Conservation (phyloP, 2,888 invertebrate species). For the Nycteola revayana region DNA sequence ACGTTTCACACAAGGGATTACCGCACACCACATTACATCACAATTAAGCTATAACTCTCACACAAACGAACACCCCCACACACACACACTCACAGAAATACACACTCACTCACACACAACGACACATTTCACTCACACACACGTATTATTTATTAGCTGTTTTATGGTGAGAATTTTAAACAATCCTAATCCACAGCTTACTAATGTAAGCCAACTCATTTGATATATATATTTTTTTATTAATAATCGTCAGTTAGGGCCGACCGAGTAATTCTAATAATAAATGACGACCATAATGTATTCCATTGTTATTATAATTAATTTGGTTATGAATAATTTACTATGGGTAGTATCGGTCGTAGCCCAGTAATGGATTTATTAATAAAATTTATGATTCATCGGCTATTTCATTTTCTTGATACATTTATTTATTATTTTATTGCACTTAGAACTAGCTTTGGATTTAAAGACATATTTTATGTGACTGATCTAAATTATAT, state of each 20-base stretch:
- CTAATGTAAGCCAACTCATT: constrained; percentile 65
- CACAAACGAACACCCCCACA: constrained; percentile 23
- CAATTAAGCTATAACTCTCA: constrained; percentile 31
- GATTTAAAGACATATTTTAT: background rate
- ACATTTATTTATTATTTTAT: constrained; percentile 25
- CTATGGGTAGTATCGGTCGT: constrained; percentile 34
- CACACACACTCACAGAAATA: constrained; percentile 8
- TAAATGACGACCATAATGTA: constrained; percentile 48
- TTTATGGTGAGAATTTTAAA: constrained; percentile 72
- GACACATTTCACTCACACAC: constrained; percentile 2
- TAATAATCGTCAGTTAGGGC: constrained; percentile 59
- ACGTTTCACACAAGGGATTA: constrained; percentile 48
- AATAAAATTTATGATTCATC: too few species aligned
- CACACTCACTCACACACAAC: constrained; percentile 9
- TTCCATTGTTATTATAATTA: constrained; percentile 70
- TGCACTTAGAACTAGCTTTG: constrained; percentile 5
- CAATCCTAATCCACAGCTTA: constrained; percentile 64
- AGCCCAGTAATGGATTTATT: constrained; percentile 27
- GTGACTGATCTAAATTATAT: too few species aligned
- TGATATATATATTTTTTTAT: constrained; percentile 81
- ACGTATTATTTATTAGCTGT: constrained; percentile 35
- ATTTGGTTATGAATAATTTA: constrained; percentile 75
- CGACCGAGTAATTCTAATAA: constrained; percentile 46
- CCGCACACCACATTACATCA: constrained; percentile 32
- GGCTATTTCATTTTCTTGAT: too few species aligned